phyloP scores from a whole-genome alignment of 1,140 invertebrate species.

The Bacillus rossius region DNA sequence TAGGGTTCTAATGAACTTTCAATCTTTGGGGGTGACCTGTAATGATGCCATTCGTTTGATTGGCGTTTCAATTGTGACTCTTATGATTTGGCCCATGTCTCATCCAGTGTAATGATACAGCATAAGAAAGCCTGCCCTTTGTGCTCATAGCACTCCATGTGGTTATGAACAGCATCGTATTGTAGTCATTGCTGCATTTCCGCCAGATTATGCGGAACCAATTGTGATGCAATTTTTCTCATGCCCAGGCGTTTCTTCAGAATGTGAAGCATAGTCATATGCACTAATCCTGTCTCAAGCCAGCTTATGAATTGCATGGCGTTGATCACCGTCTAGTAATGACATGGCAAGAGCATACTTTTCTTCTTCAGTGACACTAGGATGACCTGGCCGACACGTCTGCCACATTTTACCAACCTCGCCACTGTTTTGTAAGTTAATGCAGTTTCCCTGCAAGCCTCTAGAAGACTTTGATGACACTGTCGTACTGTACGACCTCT shows the following conservation, averaged over 20 bases:
- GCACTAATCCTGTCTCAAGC: not conserved
- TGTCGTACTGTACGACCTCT: not conserved
- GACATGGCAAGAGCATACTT: not conserved
- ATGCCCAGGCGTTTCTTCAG: no score
- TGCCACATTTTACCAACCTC: not conserved
- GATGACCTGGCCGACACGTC: not conserved
- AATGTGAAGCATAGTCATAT: conserved; percentile 1
- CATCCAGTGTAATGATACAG: no score
- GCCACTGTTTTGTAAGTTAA: not conserved
- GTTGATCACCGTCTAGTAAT: not conserved
- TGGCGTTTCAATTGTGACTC: no score
- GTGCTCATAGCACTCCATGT: no score
- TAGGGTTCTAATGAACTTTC: not conserved
- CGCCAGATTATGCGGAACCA: not conserved
- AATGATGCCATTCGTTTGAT: not conserved
- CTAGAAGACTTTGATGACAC: not conserved
- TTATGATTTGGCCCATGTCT: not conserved
- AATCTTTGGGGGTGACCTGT: not conserved
- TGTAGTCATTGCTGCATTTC: no score
- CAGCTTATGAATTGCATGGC: not conserved
- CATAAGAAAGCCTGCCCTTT: no score
- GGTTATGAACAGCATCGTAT: no score
- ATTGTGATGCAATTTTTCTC: conserved; percentile 3
- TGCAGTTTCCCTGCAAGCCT: not conserved
- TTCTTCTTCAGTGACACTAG: not conserved